phyloP scores from a whole-genome alignment of 2,797 vertebrate species.

The Phaenicophaeus curvirostris region DNA sequence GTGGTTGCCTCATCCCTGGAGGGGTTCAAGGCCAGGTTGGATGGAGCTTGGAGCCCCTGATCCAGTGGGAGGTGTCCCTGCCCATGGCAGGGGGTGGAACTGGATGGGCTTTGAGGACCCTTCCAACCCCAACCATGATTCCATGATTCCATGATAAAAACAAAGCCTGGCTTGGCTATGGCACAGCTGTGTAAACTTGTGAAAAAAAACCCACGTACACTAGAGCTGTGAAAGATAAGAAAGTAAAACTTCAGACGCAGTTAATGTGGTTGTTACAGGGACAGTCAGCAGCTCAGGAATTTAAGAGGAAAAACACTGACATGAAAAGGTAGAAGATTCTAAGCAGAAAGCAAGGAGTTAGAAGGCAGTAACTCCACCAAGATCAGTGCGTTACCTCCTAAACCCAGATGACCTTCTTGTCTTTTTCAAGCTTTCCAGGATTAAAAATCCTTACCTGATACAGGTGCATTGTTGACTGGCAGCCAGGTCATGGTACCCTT shows the following conservation, averaged over 20 bases:
- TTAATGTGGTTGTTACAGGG: background rate
- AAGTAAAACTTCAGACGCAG: background rate
- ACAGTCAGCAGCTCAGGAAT: background rate
- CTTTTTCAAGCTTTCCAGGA: background rate
- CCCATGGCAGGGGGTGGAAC: too few species aligned
- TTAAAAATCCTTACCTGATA: slow-evolving; percentile 76
- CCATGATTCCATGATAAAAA: background rate
- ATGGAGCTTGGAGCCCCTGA: too few species aligned
- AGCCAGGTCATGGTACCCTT: slow-evolving; percentile 85
- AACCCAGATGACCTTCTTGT: background rate
- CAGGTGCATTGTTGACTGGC: slow-evolving; percentile 74
- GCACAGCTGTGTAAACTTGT: background rate
- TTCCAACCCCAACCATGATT: too few species aligned
- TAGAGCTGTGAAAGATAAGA: background rate
- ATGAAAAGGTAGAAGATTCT: background rate
- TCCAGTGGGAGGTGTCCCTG: too few species aligned
- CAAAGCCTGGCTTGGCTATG: background rate
- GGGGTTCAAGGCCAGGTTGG: too few species aligned
- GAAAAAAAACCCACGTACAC: fast-evolving
- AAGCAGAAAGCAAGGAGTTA: background rate
- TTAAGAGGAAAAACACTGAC: background rate
- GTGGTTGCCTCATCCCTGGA: too few species aligned
- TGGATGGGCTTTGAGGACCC: too few species aligned
- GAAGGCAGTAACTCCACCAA: background rate
- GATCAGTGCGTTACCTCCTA: background rate